Evolutionary conservation across 37 sponge, comb jelly and placozoan species (phyloP).

Genomic region (Ianthella basta): DNA sequence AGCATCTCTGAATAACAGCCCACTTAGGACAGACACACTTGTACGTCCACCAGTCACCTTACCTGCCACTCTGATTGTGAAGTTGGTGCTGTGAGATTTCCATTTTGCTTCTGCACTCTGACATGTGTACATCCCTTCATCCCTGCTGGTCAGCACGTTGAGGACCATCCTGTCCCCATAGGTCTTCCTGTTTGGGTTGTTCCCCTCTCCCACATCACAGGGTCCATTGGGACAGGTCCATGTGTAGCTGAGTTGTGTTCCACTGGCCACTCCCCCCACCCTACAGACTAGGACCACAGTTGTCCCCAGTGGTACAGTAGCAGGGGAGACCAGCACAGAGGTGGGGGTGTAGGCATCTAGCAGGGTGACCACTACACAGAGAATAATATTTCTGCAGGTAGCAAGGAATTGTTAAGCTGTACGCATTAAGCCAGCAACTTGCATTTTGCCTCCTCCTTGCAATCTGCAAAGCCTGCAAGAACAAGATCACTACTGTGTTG

Average conservation of each 20-base stretch:
- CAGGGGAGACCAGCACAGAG: not conserved
- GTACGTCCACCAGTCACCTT: too few species aligned
- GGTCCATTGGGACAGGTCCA: slow-evolving; percentile 30
- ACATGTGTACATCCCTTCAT: slow-evolving; percentile 33
- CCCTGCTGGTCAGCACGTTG: slow-evolving; percentile 15
- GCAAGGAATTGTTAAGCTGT: too few species aligned
- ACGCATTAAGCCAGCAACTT: too few species aligned
- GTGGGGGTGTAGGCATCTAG: slow-evolving; percentile 13
- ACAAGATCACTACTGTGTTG: too few species aligned
- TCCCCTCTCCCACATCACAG: slow-evolving; percentile 20
- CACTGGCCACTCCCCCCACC: not conserved
- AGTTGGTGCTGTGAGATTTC: too few species aligned
- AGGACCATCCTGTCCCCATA: slow-evolving; percentile 20
- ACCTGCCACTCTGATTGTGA: too few species aligned
- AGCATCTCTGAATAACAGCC: too few species aligned
- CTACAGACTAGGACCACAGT: slow-evolving; percentile 11
- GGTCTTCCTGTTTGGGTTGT: slow-evolving; percentile 24
- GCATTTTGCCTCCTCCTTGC: too few species aligned
- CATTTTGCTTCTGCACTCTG: not conserved
- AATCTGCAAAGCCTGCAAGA: too few species aligned
- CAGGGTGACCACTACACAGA: not conserved
- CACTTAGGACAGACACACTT: too few species aligned
- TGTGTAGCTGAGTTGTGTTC: slow-evolving; percentile 12
- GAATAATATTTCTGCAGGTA: too few species aligned
- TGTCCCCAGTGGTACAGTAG: slow-evolving; percentile 15